Evolutionary conservation across 2,113 vertebrate genomes (phyloP), one percentile per base, ranked within the genome.

Genomic region (Cynopterus brachyotis): DNA sequence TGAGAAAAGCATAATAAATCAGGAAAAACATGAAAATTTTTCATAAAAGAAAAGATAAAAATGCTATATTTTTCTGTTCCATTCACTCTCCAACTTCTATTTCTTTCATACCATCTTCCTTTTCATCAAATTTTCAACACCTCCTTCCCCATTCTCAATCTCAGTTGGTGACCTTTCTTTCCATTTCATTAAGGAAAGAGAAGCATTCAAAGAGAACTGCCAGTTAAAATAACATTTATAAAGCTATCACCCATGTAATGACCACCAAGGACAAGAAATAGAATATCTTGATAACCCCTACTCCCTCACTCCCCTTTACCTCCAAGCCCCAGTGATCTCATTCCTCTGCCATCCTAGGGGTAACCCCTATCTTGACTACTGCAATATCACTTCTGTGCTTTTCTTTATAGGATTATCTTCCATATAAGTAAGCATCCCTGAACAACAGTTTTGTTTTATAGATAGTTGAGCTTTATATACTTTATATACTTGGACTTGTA

Each of bases 391-490:
- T 84, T 42, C 11, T 67, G 69, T 91, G 59, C 16, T 59, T 95
- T 60, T 88, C 12, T 80, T 66, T 57, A 69, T 85, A 67, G 6
- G 9, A 79, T 57, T 89, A 82, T 91, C 32, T 94, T 93, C 42
- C 15, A 9, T 73, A 32, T 57, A 75, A 89, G 28, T 57, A 75
- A 84, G 22, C 42, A 86, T 62, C 11, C n/a, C 3, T 40, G 85
- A 95, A 85, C 35, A 75, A 40, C 22, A 75, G 22, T 80, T 86
- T 95, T 84, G 15, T 91, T 90, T 93, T 59, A 84, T 32, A 93
- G 37, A 60, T 84, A 69, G 55, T 97, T n/a, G 17, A 87, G 70
- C n/a, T 69, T 67, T 78, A 30, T 55, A 53, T 53, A 69, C 13
- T 37, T 83, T 87, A 66, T 91, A 3, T 66, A 79, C 15, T 66